phyloP scores from a whole-genome alignment of 2,797 vertebrate species.

The Rachycentron canadum region DNA sequence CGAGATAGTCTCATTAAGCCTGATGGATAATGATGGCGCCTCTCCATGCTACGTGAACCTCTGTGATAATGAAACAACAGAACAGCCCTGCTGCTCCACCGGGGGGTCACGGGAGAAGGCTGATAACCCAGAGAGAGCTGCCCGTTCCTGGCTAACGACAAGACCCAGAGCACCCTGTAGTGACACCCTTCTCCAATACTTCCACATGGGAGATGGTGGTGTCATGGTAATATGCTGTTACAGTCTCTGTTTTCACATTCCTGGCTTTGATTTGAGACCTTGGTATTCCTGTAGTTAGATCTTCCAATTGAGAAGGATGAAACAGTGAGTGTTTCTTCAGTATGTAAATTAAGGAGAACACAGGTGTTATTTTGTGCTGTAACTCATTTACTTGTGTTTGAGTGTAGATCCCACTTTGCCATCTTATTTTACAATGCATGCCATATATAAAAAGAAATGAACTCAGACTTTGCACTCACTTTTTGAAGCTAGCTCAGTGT shows the following conservation, averaged over 20 bases:
- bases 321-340: constrained; percentile 38
- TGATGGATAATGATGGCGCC: constrained; percentile 93
- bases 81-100: constrained; percentile 80
- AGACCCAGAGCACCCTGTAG: constrained; percentile 73
- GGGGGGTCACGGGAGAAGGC: constrained; percentile 77
- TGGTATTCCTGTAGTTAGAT: constrained; percentile 53
- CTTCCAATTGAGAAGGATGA: constrained; percentile 48
- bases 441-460: neutral
- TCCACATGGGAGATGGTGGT: constrained; percentile 59
- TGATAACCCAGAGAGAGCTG: constrained; percentile 79
- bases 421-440: neutral
- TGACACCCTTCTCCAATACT: constrained; percentile 68
- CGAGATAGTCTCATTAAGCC: constrained; percentile 98
- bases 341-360: constrained; percentile 47
- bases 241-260: constrained; percentile 61
- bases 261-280: constrained; percentile 71
- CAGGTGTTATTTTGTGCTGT: constrained; percentile 12
- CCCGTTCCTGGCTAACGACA: constrained; percentile 77
- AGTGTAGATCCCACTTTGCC: neutral
- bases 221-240: constrained; percentile 49
- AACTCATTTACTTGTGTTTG: constrained; percentile 22
- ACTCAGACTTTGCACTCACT: neutral
- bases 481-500: neutral
- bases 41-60: constrained; percentile 95
- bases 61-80: constrained; percentile 96